A percentile compares a stretch with the other conserved stretches of the same genome.
phyloP scores from a whole-genome alignment of 2,797 vertebrate species.

The Novumbra hubbsi region DNA sequence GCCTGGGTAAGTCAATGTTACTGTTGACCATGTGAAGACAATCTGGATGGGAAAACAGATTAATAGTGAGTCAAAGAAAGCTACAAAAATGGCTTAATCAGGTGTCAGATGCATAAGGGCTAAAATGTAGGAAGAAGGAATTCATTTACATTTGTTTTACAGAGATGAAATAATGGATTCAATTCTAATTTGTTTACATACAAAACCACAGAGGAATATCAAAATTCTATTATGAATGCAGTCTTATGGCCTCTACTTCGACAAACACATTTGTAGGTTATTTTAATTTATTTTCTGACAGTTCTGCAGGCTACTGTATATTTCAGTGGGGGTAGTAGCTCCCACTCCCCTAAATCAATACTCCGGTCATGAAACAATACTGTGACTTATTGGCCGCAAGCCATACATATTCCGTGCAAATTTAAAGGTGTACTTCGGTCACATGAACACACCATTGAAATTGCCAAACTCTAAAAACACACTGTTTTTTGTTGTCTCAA shows the following conservation, averaged over 20 bases:
- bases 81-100: constrained; percentile 11
- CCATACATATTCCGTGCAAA: neutral
- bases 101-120: neutral
- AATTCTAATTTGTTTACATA: neutral
- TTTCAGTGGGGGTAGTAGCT: neutral
- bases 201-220: neutral
- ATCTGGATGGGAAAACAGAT: neutral
- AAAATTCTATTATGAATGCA: neutral
- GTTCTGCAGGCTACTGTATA: neutral
- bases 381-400: neutral
- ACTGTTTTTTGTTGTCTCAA: too few species aligned
- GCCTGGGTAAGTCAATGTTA: constrained; percentile 3
- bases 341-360: neutral
- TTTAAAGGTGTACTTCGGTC: neutral
- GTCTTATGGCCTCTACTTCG: neutral
- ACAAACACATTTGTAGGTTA: neutral
- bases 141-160: neutral
- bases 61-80: constrained; percentile 12
- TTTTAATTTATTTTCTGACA: neutral
- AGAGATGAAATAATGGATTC: neutral
- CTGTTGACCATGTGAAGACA: neutral
- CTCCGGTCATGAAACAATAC: neutral
- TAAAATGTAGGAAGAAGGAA: neutral
- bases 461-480: too few species aligned
- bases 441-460: too few species aligned